Evolutionary conservation across 2,888 invertebrate genomes (phyloP).

Genomic region (Scaptomyza tumidula): DNA sequence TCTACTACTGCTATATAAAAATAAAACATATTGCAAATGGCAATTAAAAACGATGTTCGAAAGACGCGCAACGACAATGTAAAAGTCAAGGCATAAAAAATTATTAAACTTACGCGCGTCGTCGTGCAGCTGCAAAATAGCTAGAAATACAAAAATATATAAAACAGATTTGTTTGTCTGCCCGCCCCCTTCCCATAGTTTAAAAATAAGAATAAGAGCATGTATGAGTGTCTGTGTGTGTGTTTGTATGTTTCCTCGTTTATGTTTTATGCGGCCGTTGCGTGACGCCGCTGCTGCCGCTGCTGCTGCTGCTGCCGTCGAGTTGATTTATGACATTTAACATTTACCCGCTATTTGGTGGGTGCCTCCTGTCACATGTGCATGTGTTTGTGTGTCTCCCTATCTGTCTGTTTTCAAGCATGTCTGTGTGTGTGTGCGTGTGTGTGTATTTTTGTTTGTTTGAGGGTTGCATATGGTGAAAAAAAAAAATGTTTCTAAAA

Average conservation of each 20-base stretch:
- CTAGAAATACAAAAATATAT: neutral
- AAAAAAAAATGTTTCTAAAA: constrained; percentile 32
- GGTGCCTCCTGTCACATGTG: constrained; percentile 38
- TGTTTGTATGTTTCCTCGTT: constrained; percentile 51
- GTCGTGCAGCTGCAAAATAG: constrained; percentile 35
- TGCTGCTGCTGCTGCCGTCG: constrained; percentile 18
- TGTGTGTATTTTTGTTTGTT: constrained; percentile 25
- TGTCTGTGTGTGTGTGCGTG: constrained; percentile 13
- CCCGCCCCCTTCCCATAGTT: constrained; percentile 28
- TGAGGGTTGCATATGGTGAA: constrained; percentile 45
- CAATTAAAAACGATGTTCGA: constrained; percentile 56
- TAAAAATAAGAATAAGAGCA: constrained; percentile 62
- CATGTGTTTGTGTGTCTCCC: constrained; percentile 21
- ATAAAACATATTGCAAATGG: constrained; percentile 62
- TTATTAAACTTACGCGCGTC: constrained; percentile 53
- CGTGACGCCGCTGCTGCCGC: constrained; percentile 43
- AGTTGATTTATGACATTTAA: constrained; percentile 76
- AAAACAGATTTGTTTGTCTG: constrained; percentile 41
- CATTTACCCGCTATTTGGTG: constrained; percentile 63
- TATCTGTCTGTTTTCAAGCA: constrained; percentile 15
- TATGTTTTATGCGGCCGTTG: constrained; percentile 68
- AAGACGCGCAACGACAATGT: constrained; percentile 11
- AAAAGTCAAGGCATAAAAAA: constrained; percentile 3
- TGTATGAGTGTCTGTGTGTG: constrained; percentile 12
- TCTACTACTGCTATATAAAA: constrained; percentile 22